Evolutionary conservation across 2,797 vertebrate species (phyloP).

Genomic region (Hylomyscus alleni): DNA sequence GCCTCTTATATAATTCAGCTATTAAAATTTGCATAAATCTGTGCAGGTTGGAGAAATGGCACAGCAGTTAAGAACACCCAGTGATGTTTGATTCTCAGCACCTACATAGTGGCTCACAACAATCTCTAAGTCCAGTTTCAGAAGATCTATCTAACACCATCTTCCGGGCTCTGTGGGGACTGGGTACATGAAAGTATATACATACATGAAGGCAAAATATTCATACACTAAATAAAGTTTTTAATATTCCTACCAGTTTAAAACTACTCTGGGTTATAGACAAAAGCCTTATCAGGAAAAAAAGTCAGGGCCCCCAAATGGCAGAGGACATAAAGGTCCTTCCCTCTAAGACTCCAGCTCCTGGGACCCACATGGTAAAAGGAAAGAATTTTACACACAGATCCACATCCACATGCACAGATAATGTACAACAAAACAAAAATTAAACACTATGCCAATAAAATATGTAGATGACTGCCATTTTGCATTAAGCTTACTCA

Average conservation of each 20-base stretch:
- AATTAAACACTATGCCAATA: background rate
- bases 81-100: background rate
- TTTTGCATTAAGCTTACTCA: background rate
- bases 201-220: background rate
- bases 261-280: background rate
- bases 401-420: background rate
- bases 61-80: too few relatives aligned
- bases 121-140: background rate
- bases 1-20: conserved; percentile 9
- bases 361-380: background rate
- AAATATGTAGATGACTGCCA: background rate
- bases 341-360: background rate
- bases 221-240: background rate
- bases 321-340: background rate
- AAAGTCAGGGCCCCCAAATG: background rate
- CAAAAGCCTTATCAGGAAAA: background rate
- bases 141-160: background rate
- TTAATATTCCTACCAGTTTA: background rate
- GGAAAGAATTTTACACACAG: background rate
- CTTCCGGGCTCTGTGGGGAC: background rate
- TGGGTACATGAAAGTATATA: background rate
- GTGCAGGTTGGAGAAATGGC: background rate
- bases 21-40: background rate
- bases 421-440: background rate
- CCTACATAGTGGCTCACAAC: too few relatives aligned